These are phyloP conservation scores for Cyanoderma ruficeps DNA, from an alignment of 2,113 vertebrate genomes.

Conservation along the genomic window DNA sequence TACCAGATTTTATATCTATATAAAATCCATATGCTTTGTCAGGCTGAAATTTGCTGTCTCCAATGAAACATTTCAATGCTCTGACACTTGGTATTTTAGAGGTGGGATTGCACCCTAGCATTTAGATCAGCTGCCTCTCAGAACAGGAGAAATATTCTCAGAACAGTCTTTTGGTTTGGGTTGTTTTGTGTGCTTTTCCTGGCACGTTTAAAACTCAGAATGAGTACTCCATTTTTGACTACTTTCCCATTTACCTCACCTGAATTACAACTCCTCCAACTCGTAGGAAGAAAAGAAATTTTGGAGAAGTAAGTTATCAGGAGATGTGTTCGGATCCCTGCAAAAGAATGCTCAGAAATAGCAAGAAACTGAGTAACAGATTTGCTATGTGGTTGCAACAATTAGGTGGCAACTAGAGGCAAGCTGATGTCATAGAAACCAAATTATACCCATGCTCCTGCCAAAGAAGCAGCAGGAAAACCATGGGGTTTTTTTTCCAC, in stretches of 20 bases:
- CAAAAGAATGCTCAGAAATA: background rate
- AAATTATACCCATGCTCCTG: background rate
- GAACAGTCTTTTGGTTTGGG: background rate
- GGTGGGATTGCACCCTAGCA: background rate
- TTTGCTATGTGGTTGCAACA: background rate
- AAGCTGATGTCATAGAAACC: background rate
- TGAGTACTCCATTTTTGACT: background rate
- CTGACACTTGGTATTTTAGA: background rate
- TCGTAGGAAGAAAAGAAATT: background rate
- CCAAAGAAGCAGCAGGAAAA: background rate
- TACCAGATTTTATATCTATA: background rate
- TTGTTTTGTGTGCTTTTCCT: background rate
- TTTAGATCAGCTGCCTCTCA: background rate
- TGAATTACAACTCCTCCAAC: background rate
- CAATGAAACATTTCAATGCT: background rate
- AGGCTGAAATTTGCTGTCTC: background rate
- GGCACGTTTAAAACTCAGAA: background rate
- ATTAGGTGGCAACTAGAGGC: background rate
- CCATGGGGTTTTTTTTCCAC: rapidly evolving
- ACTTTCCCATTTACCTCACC: background rate
- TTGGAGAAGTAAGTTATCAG: background rate
- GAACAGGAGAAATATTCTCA: background rate
- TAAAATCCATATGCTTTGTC: background rate
- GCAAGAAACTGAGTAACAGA: background rate
- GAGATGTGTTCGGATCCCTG: background rate